Evolutionary conservation across 2,888 invertebrate genomes (phyloP).

Genomic region (Meliscaeva auricollis): DNA sequence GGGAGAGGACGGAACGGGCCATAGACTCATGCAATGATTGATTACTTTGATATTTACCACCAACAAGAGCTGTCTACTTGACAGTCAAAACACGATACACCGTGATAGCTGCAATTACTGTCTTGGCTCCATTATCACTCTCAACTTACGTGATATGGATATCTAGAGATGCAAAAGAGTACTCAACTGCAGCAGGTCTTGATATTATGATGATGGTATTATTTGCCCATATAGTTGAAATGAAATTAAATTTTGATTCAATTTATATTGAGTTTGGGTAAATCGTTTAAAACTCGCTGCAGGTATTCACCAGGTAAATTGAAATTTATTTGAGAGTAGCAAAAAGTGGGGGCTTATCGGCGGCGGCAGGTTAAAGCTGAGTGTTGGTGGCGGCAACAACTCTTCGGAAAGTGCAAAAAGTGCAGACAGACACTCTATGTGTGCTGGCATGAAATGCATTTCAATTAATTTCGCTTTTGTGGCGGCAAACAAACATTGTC

Average conservation of each 20-base stretch:
- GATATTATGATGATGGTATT: slow-evolving; percentile 48
- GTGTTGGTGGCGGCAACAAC: not conserved
- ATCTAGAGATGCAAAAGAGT: slow-evolving; percentile 10
- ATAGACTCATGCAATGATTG: slow-evolving; percentile 57
- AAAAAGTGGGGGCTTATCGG: too few species aligned
- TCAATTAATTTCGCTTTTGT: slow-evolving; percentile 72
- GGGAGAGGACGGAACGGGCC: too few species aligned
- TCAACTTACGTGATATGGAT: not conserved
- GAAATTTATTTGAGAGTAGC: not conserved
- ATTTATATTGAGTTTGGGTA: slow-evolving; percentile 54
- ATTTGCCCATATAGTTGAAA: slow-evolving; percentile 58
- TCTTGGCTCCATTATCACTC: slow-evolving; percentile 51
- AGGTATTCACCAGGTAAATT: slow-evolving; percentile 21
- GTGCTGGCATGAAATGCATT: slow-evolving; percentile 56
- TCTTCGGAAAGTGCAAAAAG: not conserved
- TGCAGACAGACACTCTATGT: slow-evolving; percentile 23
- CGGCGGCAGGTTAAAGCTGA: not conserved
- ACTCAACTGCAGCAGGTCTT: slow-evolving; percentile 2
- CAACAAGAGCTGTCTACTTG: slow-evolving; percentile 33
- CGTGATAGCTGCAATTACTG: slow-evolving; percentile 57
- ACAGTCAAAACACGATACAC: slow-evolving; percentile 63
- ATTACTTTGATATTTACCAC: slow-evolving; percentile 37
- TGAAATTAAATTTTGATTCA: slow-evolving; percentile 72
- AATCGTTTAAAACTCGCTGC: slow-evolving; percentile 35
- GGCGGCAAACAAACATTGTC: slow-evolving; percentile 55